Evolutionary conservation across 2,888 invertebrate species (phyloP), one percentile per base, ranked within the genome.

Genomic region (Drosophila paranaensis): DNA sequence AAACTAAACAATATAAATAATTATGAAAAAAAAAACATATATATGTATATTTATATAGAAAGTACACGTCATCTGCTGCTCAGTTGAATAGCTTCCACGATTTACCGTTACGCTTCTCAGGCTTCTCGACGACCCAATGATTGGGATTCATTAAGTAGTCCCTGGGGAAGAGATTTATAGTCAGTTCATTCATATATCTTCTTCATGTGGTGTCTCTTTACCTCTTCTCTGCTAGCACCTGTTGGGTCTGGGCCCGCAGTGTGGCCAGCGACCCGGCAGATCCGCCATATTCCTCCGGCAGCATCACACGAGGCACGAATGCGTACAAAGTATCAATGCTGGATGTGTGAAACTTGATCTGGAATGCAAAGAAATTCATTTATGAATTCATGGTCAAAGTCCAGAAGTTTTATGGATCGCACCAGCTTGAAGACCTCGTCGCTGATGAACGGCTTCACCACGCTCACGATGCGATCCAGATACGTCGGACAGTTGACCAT

Each of bases 281-380:
- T 5, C 91, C 91, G 16, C 91, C 91, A 69, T 91, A 91, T 71
- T 91, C 91, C 33, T 86, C 79, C 13, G 91, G 91, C 50, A 91
- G 61, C 82, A 91, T 84, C 0, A 63, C 67, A 13, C 83, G 85
- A 4, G 95, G 94, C 37, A 96, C 93, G 82, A 94, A 94, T 45
- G 95, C 93, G 84, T 94, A 95, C 0, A 96, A 88, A 0, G 95
- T 94, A 0, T 94, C 94, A 0, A 95, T 94, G 74, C 94, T 94
- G 0, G 95, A 94, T 54, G 94, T 94, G 90, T 96, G 96, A 91
- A 95, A 95, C 81, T 95, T 95, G 46, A 95, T 94, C 95, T 96
- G 90, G 56, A 68, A 54, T 9, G 6, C 4, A 4, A 20, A 51
- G 1, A 37, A 14, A 53, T 25, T 16, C 14, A 37, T 14, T 8